A percentile compares a stretch with the other conserved stretches of the same genome.
Conservation (phyloP, 2,113 vertebrate genomes). For the Gallinago paraguaiae region DNA sequence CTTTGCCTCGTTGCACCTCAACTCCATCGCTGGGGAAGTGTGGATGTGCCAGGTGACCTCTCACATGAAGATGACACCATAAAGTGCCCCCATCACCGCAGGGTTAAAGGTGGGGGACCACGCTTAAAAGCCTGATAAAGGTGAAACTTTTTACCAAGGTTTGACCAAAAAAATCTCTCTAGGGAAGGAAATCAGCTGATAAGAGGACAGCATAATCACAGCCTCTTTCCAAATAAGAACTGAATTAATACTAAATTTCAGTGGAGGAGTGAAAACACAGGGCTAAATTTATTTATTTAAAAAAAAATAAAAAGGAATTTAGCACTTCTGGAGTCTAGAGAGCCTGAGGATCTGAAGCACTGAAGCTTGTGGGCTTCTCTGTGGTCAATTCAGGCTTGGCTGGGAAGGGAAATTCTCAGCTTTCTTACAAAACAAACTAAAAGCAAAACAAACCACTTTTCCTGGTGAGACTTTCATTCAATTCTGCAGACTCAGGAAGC, state of each 20-base stretch:
- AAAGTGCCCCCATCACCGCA: background rate
- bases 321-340: background rate
- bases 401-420: slow-evolving; percentile 67
- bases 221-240: background rate
- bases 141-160: background rate
- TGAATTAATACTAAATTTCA: background rate
- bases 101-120: background rate
- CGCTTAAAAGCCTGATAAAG: background rate
- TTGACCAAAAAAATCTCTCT: background rate
- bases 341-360: background rate
- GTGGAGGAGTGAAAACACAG: background rate
- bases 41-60: background rate
- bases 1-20: background rate
- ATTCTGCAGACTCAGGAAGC: slow-evolving; percentile 68
- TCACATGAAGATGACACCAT: background rate
- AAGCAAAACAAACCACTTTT: slow-evolving; percentile 69
- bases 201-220: background rate
- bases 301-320: background rate
- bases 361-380: background rate
- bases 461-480: slow-evolving; percentile 70
- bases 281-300: background rate
- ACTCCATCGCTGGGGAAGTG: background rate
- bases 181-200: background rate
- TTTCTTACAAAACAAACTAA: slow-evolving; percentile 66
- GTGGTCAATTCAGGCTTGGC: background rate